phyloP scores from a whole-genome alignment of 2,113 vertebrate species.

The Syrrhaptes paradoxus region DNA sequence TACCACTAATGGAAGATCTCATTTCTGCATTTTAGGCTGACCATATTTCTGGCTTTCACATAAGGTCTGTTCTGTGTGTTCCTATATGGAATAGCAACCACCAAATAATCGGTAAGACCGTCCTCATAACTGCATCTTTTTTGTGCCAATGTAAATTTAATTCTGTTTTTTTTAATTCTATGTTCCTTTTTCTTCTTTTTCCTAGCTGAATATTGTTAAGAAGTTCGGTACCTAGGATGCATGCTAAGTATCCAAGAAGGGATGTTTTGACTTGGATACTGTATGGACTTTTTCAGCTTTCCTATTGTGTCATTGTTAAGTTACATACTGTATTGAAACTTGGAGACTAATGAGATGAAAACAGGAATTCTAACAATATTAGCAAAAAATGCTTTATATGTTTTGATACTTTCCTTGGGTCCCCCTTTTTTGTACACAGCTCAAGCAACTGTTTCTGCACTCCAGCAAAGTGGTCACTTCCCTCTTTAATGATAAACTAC shows the following conservation, averaged over 20 bases:
- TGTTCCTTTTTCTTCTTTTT: slow-evolving; percentile 12
- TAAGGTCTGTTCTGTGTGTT: slow-evolving; percentile 96
- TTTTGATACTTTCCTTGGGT: not conserved
- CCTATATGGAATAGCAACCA: slow-evolving; percentile 99
- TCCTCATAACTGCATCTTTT: not conserved
- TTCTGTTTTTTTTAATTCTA: not conserved
- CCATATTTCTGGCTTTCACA: slow-evolving; percentile 97
- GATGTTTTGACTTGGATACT: slow-evolving; percentile 35
- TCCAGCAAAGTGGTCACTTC: not conserved
- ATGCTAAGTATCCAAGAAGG: slow-evolving; percentile 14
- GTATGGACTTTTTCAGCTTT: slow-evolving; percentile 6
- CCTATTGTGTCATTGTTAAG: not conserved
- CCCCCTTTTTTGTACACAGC: not conserved
- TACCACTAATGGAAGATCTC: not conserved
- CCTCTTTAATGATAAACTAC: not conserved
- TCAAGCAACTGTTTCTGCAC: not conserved
- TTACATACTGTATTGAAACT: not conserved
- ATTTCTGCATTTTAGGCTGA: slow-evolving; percentile 85
- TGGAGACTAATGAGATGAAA: not conserved
- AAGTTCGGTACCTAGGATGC: not conserved
- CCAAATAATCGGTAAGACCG: slow-evolving; percentile 95
- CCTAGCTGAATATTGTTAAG: slow-evolving; percentile 14
- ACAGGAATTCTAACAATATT: not conserved
- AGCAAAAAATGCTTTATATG: not conserved
- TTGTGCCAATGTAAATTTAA: not conserved